phyloP scores from a whole-genome alignment of 2,113 vertebrate species.

The Aphyosemion australe region DNA sequence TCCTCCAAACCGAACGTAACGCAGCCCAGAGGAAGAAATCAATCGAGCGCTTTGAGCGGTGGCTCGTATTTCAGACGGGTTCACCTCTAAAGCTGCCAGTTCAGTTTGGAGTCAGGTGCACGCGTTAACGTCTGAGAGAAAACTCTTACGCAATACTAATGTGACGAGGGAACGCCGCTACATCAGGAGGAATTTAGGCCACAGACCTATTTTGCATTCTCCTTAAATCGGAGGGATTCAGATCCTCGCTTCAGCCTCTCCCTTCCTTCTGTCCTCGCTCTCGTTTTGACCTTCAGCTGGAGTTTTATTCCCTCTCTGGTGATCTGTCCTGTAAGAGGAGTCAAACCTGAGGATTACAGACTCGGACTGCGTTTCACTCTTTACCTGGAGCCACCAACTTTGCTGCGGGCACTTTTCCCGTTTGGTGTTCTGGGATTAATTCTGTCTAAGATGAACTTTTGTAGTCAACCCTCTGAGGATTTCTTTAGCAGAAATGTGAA shows the following conservation, averaged over 20 bases:
- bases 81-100: conserved; percentile 13
- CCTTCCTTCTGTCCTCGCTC: neutral
- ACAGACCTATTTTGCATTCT: conserved; percentile 27
- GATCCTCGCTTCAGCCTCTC: conserved; percentile 1
- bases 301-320: conserved; percentile 12
- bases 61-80: conserved; percentile 28
- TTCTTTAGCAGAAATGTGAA: conserved; percentile 30
- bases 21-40: conserved; percentile 29
- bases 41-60: neutral
- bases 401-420: conserved; percentile 53
- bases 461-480: conserved; percentile 23
- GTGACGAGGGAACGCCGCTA: conserved; percentile 30
- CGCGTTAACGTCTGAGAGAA: conserved; percentile 27
- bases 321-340: conserved; percentile 20
- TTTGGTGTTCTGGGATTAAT: conserved; percentile 65
- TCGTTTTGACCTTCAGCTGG: conserved; percentile 46
- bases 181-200: conserved; percentile 59
- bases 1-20: conserved; percentile 17
- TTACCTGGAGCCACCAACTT: conserved; percentile 26
- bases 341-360: conserved; percentile 57
- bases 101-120: conserved; percentile 45
- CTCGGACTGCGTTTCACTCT: conserved; percentile 15
- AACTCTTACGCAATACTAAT: conserved; percentile 64
- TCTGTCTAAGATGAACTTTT: conserved; percentile 49
- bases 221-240: conserved; percentile 4